Evolutionary conservation across 1,140 invertebrate species (phyloP).

Genomic region (Saxidomus purpurata): DNA sequence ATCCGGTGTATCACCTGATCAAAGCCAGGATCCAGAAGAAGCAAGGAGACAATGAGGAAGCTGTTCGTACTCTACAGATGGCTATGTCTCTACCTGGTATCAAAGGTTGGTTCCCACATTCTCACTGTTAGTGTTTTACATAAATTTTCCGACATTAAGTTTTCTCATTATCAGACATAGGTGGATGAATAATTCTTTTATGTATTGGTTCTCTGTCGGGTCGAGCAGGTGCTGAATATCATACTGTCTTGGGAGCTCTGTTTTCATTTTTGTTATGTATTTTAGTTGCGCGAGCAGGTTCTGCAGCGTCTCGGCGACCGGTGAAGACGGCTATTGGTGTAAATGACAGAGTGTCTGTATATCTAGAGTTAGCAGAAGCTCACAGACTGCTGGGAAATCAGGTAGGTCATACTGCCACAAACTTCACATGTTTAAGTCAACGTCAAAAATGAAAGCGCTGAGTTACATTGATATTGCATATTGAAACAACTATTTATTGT

Average conservation of each 20-base stretch:
- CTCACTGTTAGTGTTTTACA: no score
- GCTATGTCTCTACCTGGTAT: conserved; percentile 89
- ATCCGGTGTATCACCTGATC: conserved; percentile 96
- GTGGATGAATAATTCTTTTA: no score
- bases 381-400: conserved; percentile 91
- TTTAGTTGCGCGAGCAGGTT: not conserved
- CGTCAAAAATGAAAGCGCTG: no score
- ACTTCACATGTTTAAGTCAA: no score
- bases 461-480: no score
- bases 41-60: conserved; percentile 91
- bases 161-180: no score
- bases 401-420: conserved; percentile 77
- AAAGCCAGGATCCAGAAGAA: conserved; percentile 94
- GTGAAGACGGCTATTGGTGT: conserved; percentile 88
- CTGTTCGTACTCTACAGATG: conserved; percentile 91
- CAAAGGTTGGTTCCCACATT: conserved; percentile 69
- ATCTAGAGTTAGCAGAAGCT: conserved; percentile 94
- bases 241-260: no score
- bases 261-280: no score
- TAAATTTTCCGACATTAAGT: no score
- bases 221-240: no score
- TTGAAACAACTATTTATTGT: no score
- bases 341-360: conserved; percentile 94
- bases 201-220: no score
- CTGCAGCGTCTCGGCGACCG: conserved; percentile 66